Base-by-base conservation (phyloP, 2,888 invertebrate genomes). In the Acleris emargana region DNA sequence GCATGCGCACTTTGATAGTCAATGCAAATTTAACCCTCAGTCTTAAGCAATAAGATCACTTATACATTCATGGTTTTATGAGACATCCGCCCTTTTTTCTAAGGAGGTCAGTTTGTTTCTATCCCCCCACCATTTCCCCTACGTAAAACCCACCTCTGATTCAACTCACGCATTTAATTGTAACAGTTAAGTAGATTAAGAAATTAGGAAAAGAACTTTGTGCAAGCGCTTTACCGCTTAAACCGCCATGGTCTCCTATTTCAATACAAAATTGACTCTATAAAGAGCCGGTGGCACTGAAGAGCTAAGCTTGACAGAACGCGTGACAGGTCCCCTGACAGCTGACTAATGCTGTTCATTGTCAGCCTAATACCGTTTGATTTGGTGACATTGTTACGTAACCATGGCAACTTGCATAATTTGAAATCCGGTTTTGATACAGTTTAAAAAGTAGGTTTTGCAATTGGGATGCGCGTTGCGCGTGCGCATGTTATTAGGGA, bases 321-420 rank as follows among this genome's bases (percentile, higher is more conserved):
- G 50, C 59, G 54, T 64, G 64, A 64, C 64, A 55, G 64, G 20
- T 43, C 55, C 64, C 64, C 13, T 59, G 64, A 64, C 64, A 64
- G 64, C 55, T 64, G 38, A 64, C 64, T 59, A 64, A 64, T 64
- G 59, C 64, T 43, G 49, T 22, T 59, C 59, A 64, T 64, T 64
- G 64, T 64, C 64, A 59, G 64, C 64, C 64, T 64, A 64, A 60
- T 59, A 42, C 64, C 58, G 64, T 62, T 62, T 60, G 64, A 64
- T 64, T 64, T 22, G 64, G 64, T 64, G 64, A 64, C 59, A 60
- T 60, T 64, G 50, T 64, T 60, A 60, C 25, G 28, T 50, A 64
- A 64, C 49, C 9, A 42, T 42, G 18, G 57, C 50, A 59, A 9
- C 54, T 49, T 60, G 59, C 38, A 64, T n/a, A 18, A 17, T 18